Conservation (phyloP, 2,797 vertebrate species). For the Oreonectes daqikongensis region DNA sequence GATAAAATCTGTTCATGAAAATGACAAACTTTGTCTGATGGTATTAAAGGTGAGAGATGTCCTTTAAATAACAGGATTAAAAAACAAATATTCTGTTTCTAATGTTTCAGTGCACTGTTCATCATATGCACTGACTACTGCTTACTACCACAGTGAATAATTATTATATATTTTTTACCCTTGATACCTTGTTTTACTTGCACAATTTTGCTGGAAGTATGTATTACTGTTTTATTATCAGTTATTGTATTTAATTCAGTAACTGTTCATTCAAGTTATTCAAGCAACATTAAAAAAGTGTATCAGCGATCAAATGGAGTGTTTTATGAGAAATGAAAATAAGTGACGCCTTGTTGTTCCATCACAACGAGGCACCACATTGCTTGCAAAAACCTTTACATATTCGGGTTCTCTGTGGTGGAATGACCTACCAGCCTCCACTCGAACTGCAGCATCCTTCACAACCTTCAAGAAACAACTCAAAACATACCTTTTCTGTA, state of each 20-base stretch:
- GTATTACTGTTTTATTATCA: slow-evolving; percentile 4
- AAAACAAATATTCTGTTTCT: background rate
- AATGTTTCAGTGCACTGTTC: background rate
- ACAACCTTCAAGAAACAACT: too few relatives aligned
- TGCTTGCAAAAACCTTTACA: too few relatives aligned
- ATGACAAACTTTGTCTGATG: too few relatives aligned
- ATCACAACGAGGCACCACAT: too few relatives aligned
- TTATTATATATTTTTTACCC: background rate
- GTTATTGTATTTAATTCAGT: too few relatives aligned
- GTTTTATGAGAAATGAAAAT: background rate
- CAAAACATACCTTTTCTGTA: too few relatives aligned
- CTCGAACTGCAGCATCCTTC: too few relatives aligned
- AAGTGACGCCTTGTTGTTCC: too few relatives aligned
- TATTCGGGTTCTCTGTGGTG: too few relatives aligned
- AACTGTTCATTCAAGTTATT: background rate
- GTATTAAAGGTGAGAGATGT: background rate
- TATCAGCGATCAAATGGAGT: background rate
- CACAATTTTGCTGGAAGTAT: slow-evolving; percentile 2
- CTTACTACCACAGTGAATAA: background rate
- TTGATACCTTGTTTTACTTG: slow-evolving; percentile 24
- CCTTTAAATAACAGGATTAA: background rate
- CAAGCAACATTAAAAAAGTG: slow-evolving; percentile 30
- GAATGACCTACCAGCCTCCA: too few relatives aligned
- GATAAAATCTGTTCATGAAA: too few relatives aligned
- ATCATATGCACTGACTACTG: slow-evolving; percentile 5